Conservation (phyloP, 2,113 vertebrate genomes). For the Percina caprodes region DNA sequence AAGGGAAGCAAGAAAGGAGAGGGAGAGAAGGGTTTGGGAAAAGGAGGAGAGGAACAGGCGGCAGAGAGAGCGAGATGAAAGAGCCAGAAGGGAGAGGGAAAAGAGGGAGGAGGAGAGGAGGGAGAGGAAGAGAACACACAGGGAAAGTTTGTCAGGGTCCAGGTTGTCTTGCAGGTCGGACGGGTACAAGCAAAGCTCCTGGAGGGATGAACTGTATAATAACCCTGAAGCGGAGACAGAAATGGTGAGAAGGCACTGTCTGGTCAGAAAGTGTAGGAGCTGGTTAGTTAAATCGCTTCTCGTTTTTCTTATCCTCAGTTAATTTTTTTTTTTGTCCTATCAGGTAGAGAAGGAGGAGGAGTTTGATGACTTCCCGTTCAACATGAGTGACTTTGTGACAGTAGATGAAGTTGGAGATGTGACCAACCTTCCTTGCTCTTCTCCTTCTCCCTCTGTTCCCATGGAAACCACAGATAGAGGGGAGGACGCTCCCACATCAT, state of each 20-base stretch:
- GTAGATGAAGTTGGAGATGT: conserved; percentile 80
- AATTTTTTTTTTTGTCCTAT: neutral
- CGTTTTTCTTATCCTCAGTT: neutral
- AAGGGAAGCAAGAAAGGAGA: conserved; percentile 27
- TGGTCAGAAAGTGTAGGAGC: neutral
- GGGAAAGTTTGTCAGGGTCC: neutral
- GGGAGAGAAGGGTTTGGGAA: conserved; percentile 24
- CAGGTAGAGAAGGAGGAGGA: conserved; percentile 38
- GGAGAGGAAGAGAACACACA: conserved; percentile 52
- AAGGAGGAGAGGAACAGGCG: conserved; percentile 14
- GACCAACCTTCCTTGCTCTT: conserved; percentile 33
- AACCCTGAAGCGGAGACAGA: neutral
- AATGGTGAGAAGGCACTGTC: conserved; percentile 42
- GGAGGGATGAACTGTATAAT: neutral
- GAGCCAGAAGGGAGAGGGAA: conserved; percentile 35
- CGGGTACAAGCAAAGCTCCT: conserved; percentile 18
- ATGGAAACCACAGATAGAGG: conserved; percentile 21
- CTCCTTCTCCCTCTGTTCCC: conserved; percentile 14
- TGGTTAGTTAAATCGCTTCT: accelerated
- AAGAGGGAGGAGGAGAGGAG: conserved; percentile 50
- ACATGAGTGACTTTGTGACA: conserved; percentile 78
- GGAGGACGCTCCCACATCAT: neutral
- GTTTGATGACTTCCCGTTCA: conserved; percentile 63
- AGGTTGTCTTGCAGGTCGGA: conserved; percentile 28
- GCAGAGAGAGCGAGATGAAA: conserved; percentile 49